Percentiles rank a stretch among this genome's conserved stretches.
Conservation (phyloP, 2,113 vertebrate species). For the Laticauda colubrina region DNA sequence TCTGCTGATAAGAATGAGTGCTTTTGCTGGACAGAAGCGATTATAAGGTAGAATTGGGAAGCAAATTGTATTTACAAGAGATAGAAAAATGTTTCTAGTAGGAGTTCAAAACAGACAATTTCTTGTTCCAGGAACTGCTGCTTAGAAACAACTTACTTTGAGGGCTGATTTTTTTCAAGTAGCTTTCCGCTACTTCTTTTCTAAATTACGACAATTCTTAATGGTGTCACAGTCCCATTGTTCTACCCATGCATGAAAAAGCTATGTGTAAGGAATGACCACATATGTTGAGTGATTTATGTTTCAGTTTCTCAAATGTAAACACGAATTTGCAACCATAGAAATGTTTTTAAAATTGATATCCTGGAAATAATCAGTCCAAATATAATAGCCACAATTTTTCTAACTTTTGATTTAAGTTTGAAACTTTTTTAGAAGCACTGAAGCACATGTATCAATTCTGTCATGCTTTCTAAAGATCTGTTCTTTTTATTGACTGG, state of each 20-base stretch:
- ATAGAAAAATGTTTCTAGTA: conserved; percentile 68
- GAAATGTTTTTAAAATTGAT: conserved; percentile 47
- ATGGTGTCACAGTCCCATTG: conserved; percentile 45
- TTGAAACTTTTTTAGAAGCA: conserved; percentile 4
- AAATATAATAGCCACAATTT: conserved; percentile 34
- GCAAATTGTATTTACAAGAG: conserved; percentile 76
- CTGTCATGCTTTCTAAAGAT: background rate
- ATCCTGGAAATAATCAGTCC: conserved; percentile 53
- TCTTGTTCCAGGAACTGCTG: conserved; percentile 62
- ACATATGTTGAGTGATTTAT: conserved; percentile 58
- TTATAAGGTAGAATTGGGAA: conserved; percentile 70
- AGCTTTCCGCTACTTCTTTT: conserved; percentile 48
- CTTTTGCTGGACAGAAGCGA: conserved; percentile 61
- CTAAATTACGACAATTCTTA: conserved; percentile 53
- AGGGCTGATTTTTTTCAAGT: conserved; percentile 64
- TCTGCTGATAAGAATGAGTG: conserved; percentile 69
- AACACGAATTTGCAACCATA: conserved; percentile 56
- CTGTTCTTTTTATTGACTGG: background rate
- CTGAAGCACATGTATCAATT: background rate
- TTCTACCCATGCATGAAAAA: conserved; percentile 48
- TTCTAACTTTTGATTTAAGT: conserved; percentile 48
- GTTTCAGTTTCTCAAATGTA: conserved; percentile 48
- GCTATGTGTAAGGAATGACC: conserved; percentile 52
- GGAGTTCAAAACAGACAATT: conserved; percentile 63
- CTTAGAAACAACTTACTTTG: conserved; percentile 68